Evolutionary conservation across 1,140 invertebrate species (phyloP).

Genomic region (Nylanderia fulva): DNA sequence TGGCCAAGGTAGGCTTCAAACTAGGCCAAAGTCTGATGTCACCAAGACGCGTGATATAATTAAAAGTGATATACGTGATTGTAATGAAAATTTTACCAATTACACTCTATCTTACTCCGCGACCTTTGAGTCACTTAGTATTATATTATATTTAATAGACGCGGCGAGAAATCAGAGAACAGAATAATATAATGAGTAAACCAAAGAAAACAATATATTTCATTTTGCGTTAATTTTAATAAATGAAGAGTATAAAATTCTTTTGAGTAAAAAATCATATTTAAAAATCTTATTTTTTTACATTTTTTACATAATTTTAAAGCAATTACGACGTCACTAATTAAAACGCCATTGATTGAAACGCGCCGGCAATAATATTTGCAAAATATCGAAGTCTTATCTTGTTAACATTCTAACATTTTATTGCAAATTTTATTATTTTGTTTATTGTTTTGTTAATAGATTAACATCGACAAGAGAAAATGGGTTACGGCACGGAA

Average conservation of each 20-base stretch:
- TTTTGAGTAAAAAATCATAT: not conserved
- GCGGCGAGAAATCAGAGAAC: not conserved
- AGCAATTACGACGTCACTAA: not conserved
- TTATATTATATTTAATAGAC: not conserved
- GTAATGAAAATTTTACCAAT: conserved; percentile 29
- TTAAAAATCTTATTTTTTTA: not conserved
- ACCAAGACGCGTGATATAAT: conserved; percentile 27
- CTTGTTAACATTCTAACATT: not conserved
- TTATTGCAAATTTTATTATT: not conserved
- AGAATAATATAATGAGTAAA: not conserved
- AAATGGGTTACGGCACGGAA: conserved; percentile 90
- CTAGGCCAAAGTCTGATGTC: conserved; percentile 46
- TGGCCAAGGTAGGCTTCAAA: conserved; percentile 46
- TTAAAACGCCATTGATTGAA: not conserved
- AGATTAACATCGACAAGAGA: conserved; percentile 64
- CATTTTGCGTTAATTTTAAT: not conserved
- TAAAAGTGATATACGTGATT: conserved; percentile 41
- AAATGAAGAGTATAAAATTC: not conserved
- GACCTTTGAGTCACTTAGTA: not conserved
- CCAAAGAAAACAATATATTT: not conserved
- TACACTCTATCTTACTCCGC: not conserved
- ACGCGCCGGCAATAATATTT: not conserved
- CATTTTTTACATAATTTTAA: not conserved
- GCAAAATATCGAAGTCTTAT: not conserved
- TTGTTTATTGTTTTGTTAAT: not conserved